Conservation (phyloP, 1,140 invertebrate species). For the Neodiprion lecontei region DNA sequence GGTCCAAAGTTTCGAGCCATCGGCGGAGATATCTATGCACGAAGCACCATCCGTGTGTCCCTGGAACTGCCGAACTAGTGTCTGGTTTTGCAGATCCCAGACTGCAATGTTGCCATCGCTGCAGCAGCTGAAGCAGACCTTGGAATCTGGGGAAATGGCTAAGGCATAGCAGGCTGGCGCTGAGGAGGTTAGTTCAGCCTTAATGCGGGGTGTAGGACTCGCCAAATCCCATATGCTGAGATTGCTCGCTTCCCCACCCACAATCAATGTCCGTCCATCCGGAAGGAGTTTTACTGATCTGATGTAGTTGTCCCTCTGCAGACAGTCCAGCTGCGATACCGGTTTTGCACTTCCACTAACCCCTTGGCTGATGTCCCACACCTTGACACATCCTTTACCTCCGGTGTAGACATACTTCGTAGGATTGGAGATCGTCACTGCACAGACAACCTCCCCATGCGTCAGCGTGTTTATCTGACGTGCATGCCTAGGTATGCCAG, state of each 20-base stretch:
- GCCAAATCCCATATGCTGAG: constrained; percentile 97
- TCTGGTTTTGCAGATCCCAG: constrained; percentile 94
- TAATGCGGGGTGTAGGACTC: constrained; percentile 86
- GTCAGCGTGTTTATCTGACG: constrained; percentile 90
- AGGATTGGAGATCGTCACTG: constrained; percentile 88
- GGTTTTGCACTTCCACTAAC: constrained; percentile 77
- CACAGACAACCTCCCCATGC: constrained; percentile 93
- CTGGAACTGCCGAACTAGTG: constrained; percentile 94
- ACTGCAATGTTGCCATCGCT: constrained; percentile 96
- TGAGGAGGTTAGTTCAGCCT: constrained; percentile 92
- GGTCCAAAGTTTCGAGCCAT: constrained; percentile 96
- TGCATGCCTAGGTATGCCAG: constrained; percentile 92
- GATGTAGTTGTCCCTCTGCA: constrained; percentile 98
- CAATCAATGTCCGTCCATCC: constrained; percentile 95
- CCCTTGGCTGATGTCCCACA: constrained; percentile 90
- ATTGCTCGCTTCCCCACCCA: constrained; percentile 97
- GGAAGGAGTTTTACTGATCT: constrained; percentile 94
- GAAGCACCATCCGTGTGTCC: constrained; percentile 97
- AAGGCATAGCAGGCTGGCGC: constrained; percentile 98
- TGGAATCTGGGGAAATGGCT: constrained; percentile 95
- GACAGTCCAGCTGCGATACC: constrained; percentile 91
- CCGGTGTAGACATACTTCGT: constrained; percentile 97
- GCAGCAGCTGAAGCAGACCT: constrained; percentile 96
- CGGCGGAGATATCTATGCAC: constrained; percentile 96
- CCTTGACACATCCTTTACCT: constrained; percentile 98